Evolutionary conservation across 30 jellyfish, hydroid and myxozoan species (phyloP), one percentile per base, ranked within the genome.

Genomic region (Aurelia sp.): DNA sequence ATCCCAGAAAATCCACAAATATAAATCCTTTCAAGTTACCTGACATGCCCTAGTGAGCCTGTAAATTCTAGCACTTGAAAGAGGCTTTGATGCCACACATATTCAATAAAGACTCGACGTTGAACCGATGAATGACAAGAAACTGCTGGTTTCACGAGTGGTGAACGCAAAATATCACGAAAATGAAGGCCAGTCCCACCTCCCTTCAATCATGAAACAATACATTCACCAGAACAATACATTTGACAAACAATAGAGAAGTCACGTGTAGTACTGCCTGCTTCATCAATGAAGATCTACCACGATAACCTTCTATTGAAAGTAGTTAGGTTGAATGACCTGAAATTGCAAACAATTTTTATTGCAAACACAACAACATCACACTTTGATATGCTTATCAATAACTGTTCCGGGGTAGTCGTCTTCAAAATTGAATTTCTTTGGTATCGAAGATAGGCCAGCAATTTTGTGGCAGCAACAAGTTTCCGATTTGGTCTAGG

Each of bases 391-490:
- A 51, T 9, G 44, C 44, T 37, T 20, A 44, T 57, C 50, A 76
- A 58, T 35, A 20, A 60, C 47, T 57, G 77, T 76, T 76, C 75
- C 67, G 77, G 51, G 68, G 60, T 50, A 35, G 77, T 52, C 77
- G 87, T 62, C 57, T n/a, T 63, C 22, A 3, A 30, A 50, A 58
- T 37, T 21, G 7, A 33, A 12, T 17, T 76, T 62, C 65, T 48
- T 31, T 35, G 55, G 13, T 16, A 13, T 21, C 33, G 69, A 59
- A 13, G 12, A 59, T 13, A 59, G 69, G 37, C 31, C 69, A 59
- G 33, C 33, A 59, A 59, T 21, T 44, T 59, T 59, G 33, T 59
- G 69, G 69, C 69, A 18, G 69, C 69, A 44, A 44, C 15, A 44
- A 44, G 55, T 44, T 44, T 44, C 55, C 55, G 55, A 44, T 44